phyloP scores from a whole-genome alignment of 2,797 vertebrate species.

The Pantherophis vulpinus region DNA sequence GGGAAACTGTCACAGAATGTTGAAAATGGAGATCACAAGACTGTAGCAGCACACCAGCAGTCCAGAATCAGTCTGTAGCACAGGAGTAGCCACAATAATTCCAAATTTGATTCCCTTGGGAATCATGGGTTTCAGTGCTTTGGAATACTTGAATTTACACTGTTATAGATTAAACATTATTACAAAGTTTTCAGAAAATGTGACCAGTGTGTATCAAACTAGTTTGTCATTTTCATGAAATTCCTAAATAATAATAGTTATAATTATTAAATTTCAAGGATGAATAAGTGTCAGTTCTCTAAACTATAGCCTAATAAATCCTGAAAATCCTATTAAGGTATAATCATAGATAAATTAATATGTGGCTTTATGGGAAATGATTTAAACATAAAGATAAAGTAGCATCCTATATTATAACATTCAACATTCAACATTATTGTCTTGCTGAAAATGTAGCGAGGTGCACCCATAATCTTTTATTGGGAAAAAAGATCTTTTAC shows the following conservation, averaged over 20 bases:
- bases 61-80: not conserved
- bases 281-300: not conserved
- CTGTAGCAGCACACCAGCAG: not conserved
- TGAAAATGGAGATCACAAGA: not conserved
- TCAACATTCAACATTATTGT: not conserved
- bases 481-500: not conserved
- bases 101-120: not conserved
- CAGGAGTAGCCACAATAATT: not conserved
- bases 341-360: not conserved
- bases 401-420: not conserved
- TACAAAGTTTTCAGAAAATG: not conserved
- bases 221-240: not conserved
- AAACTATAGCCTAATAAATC: not conserved
- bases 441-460: not conserved
- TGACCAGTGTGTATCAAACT: not conserved
- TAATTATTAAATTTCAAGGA: not conserved
- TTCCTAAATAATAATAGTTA: not conserved
- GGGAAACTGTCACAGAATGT: not conserved
- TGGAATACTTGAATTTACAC: not conserved
- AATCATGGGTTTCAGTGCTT: not conserved
- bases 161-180: not conserved
- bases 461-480: not conserved
- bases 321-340: not conserved
- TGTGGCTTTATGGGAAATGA: not conserved
- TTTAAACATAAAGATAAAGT: not conserved